Evolutionary conservation across 2,797 vertebrate species (phyloP).

Genomic region (Sebastes nivosus): DNA sequence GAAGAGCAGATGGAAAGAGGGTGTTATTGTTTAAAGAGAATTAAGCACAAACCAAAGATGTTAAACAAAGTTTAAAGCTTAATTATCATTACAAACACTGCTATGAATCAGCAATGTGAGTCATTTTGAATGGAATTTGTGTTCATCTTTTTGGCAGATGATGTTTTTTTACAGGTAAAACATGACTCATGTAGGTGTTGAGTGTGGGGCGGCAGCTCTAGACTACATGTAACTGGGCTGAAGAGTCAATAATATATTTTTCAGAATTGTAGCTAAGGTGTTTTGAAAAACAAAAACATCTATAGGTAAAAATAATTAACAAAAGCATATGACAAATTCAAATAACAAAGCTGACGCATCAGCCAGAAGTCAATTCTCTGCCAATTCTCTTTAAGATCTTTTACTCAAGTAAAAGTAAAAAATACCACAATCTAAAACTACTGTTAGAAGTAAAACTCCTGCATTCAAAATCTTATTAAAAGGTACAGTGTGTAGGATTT

Average conservation of each 20-base stretch:
- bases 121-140: neutral
- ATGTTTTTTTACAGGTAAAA: neutral
- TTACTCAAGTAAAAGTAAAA: neutral
- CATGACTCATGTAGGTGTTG: neutral
- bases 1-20: neutral
- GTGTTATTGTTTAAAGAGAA: constrained; percentile 14
- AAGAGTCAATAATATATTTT: neutral
- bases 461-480: neutral
- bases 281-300: neutral
- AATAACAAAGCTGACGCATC: neutral
- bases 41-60: neutral
- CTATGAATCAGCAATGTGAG: neutral
- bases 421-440: neutral
- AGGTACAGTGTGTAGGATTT: too few relatives aligned
- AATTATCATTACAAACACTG: neutral
- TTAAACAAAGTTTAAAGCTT: neutral
- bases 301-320: neutral
- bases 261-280: neutral
- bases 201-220: neutral
- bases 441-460: neutral
- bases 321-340: neutral
- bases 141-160: neutral
- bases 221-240: neutral
- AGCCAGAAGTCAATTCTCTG: neutral
- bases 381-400: neutral